Evolutionary conservation across 2,888 invertebrate species (phyloP).

Genomic region (Autographa pulchrina): DNA sequence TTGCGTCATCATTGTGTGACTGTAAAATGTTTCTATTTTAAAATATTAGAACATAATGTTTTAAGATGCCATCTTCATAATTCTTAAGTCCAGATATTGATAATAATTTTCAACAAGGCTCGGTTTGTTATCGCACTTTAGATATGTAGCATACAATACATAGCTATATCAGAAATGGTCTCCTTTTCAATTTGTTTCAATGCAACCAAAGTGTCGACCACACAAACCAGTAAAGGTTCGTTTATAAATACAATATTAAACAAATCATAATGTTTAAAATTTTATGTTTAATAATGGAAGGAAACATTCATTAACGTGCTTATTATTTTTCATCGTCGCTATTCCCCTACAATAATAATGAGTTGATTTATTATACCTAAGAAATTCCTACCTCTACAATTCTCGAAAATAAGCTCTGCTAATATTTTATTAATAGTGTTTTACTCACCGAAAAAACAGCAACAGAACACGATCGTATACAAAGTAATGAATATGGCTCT

Average conservation of each 20-base stretch:
- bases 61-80: too few relatives aligned
- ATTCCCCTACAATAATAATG: neutral
- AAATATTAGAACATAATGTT: too few relatives aligned
- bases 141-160: too few relatives aligned
- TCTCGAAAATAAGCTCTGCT: neutral
- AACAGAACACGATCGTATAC: slow-evolving; percentile 94
- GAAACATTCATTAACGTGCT: neutral
- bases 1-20: too few relatives aligned
- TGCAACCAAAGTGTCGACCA: neutral
- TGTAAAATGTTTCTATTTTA: too few relatives aligned
- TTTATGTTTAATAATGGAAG: too few relatives aligned
- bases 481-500: slow-evolving; percentile 93
- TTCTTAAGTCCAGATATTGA: neutral
- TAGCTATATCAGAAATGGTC: neutral
- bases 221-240: neutral
- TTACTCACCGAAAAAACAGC: slow-evolving; percentile 95
- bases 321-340: neutral
- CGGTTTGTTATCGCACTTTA: neutral
- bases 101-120: neutral
- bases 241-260: neutral
- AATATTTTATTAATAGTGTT: neutral
- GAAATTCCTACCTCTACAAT: neutral
- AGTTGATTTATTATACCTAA: slow-evolving; percentile 1
- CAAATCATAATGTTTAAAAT: neutral
- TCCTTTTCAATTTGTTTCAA: neutral